These are phyloP conservation scores for Sapayoa aenigma DNA, from an alignment of 2,113 vertebrate species.

Conservation along the genomic window DNA sequence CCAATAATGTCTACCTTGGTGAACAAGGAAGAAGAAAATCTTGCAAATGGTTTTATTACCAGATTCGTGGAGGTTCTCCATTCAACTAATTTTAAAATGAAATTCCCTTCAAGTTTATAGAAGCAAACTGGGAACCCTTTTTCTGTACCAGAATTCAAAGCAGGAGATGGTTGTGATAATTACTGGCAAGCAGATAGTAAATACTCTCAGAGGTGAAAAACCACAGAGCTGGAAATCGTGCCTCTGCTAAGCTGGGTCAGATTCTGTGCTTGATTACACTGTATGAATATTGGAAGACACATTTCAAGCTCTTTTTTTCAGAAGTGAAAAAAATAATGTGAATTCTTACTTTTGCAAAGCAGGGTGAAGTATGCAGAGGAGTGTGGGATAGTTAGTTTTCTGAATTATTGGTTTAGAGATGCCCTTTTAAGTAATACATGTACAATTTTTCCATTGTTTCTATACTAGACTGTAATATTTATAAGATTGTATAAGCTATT, in stretches of 20 bases:
- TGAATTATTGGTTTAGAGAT: neutral
- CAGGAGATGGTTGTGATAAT: conserved; percentile 25
- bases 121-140: neutral
- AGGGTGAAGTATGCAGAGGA: neutral
- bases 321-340: neutral
- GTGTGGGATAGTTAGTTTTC: neutral
- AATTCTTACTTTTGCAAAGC: neutral
- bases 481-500: neutral
- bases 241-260: neutral
- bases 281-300: neutral
- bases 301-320: neutral
- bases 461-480: neutral
- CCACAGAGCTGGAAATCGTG: conserved; percentile 29
- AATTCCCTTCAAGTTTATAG: neutral
- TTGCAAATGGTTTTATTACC: neutral
- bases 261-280: conserved; percentile 22
- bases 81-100: neutral
- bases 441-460: neutral
- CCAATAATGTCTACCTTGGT: neutral
- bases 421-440: neutral
- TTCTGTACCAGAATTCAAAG: neutral
- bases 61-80: neutral
- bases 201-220: conserved; percentile 29
- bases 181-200: conserved; percentile 30
- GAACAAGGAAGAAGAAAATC: neutral